These are phyloP conservation scores for Mnemiopsis leidyi DNA, from an alignment of 37 sponge, comb jelly and placozoan species.

Conservation along the genomic window DNA sequence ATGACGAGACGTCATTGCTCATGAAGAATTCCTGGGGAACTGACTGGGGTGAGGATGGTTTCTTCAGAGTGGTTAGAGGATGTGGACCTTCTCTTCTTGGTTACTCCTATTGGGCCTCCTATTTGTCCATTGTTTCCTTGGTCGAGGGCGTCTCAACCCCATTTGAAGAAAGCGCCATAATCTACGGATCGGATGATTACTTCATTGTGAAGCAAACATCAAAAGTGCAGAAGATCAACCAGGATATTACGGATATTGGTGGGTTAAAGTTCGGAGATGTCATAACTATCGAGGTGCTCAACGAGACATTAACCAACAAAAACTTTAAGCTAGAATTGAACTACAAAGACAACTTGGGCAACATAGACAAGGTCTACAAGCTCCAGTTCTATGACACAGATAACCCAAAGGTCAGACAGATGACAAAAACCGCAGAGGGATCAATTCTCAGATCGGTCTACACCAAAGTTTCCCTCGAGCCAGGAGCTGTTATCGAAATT, in stretches of 20 bases:
- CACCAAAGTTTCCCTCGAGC: not conserved
- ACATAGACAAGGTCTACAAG: not conserved
- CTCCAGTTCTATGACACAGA: not conserved
- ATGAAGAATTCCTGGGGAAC: constrained; percentile 31
- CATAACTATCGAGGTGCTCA: not conserved
- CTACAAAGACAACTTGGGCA: not conserved
- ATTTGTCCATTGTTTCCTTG: not conserved
- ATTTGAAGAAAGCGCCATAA: constrained; percentile 78
- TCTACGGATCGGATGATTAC: not conserved
- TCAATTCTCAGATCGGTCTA: not conserved
- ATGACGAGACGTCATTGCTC: not conserved
- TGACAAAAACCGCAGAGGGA: not conserved
- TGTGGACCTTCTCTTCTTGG: not conserved
- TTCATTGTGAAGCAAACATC: not conserved
- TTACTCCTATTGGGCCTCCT: constrained; percentile 33
- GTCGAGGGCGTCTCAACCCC: constrained; percentile 66
- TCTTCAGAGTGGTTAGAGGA: not conserved
- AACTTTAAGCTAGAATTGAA: not conserved
- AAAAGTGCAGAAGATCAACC: no score
- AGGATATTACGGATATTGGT: not conserved
- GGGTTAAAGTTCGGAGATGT: not conserved
- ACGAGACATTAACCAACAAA: not conserved
- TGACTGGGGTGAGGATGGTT: constrained; percentile 7
- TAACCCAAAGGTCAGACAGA: not conserved
- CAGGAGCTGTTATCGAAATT: not conserved